Percentiles rank a stretch among this genome's conserved stretches.
Conservation (phyloP, 2,797 vertebrate species). For the Smutsia gigantea region DNA sequence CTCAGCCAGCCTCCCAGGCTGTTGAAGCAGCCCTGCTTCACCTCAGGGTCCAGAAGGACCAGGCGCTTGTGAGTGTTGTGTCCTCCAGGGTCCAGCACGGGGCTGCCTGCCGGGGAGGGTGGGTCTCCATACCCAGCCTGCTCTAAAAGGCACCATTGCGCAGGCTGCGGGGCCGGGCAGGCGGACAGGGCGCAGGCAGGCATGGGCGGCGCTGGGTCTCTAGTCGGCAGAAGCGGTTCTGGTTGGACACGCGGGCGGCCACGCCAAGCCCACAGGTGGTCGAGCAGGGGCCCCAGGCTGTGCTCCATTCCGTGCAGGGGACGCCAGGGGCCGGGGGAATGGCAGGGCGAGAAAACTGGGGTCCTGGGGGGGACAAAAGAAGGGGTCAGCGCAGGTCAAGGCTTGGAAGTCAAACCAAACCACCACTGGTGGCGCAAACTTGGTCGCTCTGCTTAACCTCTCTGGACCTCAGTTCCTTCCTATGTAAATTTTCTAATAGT, state of each 20-base stretch:
- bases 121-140: background rate
- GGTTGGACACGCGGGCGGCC: constrained; percentile 93
- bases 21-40: background rate
- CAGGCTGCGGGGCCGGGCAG: background rate
- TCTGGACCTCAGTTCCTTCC: background rate
- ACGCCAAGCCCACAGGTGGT: constrained; percentile 93
- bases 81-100: background rate
- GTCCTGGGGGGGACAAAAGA: constrained; percentile 67
- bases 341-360: background rate
- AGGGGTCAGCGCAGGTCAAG: background rate
- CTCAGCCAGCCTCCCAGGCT: background rate
- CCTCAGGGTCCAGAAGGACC: background rate
- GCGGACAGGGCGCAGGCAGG: constrained; percentile 88
- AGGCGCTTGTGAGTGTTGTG: background rate
- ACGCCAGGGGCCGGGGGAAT: rapidly evolving
- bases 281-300: constrained; percentile 94
- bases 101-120: background rate
- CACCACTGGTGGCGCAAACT: rapidly evolving
- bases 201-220: constrained; percentile 93
- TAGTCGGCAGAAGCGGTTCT: constrained; percentile 92
- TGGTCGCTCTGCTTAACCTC: background rate
- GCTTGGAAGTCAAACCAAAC: background rate
- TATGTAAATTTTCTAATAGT: background rate
- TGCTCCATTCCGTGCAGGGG: constrained; percentile 89
- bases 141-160: constrained; percentile 40